Conservation (phyloP, 1,140 invertebrate genomes). For the Pseudomyrmex concolor region DNA sequence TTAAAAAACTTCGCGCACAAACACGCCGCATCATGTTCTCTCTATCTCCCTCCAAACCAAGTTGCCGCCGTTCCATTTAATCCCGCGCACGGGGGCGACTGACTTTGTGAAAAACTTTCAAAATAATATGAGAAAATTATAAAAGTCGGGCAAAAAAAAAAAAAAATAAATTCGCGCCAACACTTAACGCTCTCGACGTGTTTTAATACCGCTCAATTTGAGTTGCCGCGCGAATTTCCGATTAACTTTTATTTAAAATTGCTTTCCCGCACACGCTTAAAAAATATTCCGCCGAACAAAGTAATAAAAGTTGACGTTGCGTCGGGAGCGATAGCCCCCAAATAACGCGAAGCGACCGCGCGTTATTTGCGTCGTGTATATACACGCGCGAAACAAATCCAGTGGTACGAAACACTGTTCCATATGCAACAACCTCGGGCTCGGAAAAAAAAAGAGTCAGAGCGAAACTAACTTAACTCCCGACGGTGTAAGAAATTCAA, state of each 20-base stretch:
- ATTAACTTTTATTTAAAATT: constrained; percentile 15
- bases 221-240: not conserved
- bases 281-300: constrained; percentile 4
- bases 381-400: constrained; percentile 38
- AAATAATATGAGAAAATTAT: too few species aligned
- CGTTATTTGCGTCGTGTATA: constrained; percentile 23
- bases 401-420: constrained; percentile 33
- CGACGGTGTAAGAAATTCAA: constrained; percentile 37
- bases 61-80: too few species aligned
- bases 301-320: constrained; percentile 36
- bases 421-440: constrained; percentile 26
- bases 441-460: constrained; percentile 19
- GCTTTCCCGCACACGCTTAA: not conserved
- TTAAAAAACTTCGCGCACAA: too few species aligned
- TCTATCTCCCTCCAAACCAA: too few species aligned
- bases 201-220: too few species aligned
- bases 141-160: too few species aligned
- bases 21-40: too few species aligned
- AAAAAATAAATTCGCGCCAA: too few species aligned
- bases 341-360: not conserved
- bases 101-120: too few species aligned
- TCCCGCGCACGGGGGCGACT: too few species aligned
- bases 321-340: constrained; percentile 6
- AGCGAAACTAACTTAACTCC: constrained; percentile 52
- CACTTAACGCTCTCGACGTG: too few species aligned